Conservation (phyloP, 2,888 invertebrate species). For the Habroteleia sp. region DNA sequence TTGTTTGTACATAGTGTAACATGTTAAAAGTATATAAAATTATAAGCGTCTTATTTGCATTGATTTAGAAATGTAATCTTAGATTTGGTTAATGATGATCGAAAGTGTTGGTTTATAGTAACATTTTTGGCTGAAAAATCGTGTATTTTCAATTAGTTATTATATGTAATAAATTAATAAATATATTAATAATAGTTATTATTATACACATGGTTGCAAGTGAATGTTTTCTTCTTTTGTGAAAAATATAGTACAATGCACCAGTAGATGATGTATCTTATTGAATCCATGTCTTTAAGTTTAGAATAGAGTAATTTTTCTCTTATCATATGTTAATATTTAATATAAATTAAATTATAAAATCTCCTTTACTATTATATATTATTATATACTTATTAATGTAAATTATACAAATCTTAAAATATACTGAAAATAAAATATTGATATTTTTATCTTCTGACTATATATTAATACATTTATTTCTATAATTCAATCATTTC, state of each 20-base stretch:
- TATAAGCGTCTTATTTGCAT: constrained; percentile 71
- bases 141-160: constrained; percentile 70
- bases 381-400: too few relatives aligned
- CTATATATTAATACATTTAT: too few relatives aligned
- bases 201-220: constrained; percentile 74
- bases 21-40: constrained; percentile 74
- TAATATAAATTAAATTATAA: too few relatives aligned
- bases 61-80: constrained; percentile 70
- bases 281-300: too few relatives aligned
- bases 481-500: too few relatives aligned
- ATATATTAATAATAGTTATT: constrained; percentile 68
- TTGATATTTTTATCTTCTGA: too few relatives aligned
- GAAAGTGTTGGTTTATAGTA: constrained; percentile 72
- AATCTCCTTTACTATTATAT: too few relatives aligned
- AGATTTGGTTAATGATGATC: constrained; percentile 69
- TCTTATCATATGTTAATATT: too few relatives aligned
- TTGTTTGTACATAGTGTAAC: constrained; percentile 79
- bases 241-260: constrained; percentile 72
- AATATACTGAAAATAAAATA: too few relatives aligned
- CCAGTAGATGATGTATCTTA: constrained; percentile 34
- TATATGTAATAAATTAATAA: constrained; percentile 69
- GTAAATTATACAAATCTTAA: too few relatives aligned
- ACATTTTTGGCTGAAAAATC: constrained; percentile 68
- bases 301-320: too few relatives aligned
- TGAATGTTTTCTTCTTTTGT: constrained; percentile 77